Evolutionary conservation across 2,113 vertebrate species (phyloP), one percentile per base, ranked within the genome.

Genomic region (Sarotherodon lohbergeri): DNA sequence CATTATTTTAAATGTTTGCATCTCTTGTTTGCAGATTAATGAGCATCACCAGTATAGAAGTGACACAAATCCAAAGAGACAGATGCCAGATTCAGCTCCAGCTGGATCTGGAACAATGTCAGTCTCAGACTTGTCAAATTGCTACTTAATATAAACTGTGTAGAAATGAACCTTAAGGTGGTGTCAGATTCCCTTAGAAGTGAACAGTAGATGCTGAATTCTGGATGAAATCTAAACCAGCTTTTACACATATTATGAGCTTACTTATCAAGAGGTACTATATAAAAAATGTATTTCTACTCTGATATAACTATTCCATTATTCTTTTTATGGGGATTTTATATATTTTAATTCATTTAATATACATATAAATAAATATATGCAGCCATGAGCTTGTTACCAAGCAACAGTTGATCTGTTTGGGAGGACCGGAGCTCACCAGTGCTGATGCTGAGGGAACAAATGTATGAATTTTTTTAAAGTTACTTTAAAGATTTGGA

Each of bases 51-150:
- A 9, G 27, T 24, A 34, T 14, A 55, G 24, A 79, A 63, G 43
- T 3, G 12, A 68, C 43, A 32, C 22, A 29, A 76, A 81, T 82
- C 22, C 83, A 82, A 36, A 73, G 63, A n/a, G 46, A 88, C 59
- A 83, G 81, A 43, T 54, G 57, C 43, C 52, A 57, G 27, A 68
- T 61, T 81, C 19, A n/a, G 17, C 27, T 80, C 52, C 91, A 89
- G 86, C 34, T 57, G 81, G 79, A 87, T 82, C 9, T 8, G 81
- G 36, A 39, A 85, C 66, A 76, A 6, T 10, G 54, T 85, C 79
- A 32, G 39, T 39, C 14, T 54, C 50, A 36, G 4, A 87, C 66
- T 59, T 17, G 54, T 83, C 81, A 48, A 10, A 66, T 50, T 50
- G 71, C 59, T 34, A n/a, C 57, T 82, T 41, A 17, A 55, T 86